A percentile compares a stretch with the other conserved stretches of the same genome.
Conservation (phyloP, 2,888 invertebrate species). For the Leptopilina syphax region DNA sequence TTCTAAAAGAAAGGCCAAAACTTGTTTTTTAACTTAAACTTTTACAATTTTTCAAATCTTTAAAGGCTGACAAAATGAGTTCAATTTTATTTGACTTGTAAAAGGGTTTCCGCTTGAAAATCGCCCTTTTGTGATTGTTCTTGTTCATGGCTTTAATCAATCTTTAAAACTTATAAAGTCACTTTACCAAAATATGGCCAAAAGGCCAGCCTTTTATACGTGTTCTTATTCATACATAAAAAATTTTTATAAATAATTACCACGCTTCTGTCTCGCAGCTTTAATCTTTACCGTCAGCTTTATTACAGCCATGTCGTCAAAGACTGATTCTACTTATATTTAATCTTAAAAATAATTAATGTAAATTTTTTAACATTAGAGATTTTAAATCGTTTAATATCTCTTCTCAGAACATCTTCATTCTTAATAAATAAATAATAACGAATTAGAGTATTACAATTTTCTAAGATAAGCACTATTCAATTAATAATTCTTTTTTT, state of each 20-base stretch:
- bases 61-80: no score
- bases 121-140: neutral
- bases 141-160: neutral
- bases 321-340: constrained; percentile 64
- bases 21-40: neutral
- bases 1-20: neutral
- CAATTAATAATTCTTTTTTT: no score
- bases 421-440: no score
- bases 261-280: constrained; percentile 56
- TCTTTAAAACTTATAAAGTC: neutral
- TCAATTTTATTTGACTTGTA: neutral
- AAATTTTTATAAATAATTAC: constrained; percentile 46
- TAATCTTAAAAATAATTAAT: no score
- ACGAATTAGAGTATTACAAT: no score
- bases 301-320: constrained; percentile 64
- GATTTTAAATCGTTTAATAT: no score
- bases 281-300: constrained; percentile 46
- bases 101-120: neutral
- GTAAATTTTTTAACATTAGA: no score
- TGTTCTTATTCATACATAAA: constrained; percentile 55
- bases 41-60: constrained; percentile 6
- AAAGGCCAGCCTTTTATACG: constrained; percentile 54
- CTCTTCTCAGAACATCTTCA: no score
- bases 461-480: no score
- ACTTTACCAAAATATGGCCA: constrained; percentile 7